A percentile compares a stretch with the other conserved stretches of the same genome.
Evolutionary conservation across 2,888 invertebrate genomes (phyloP).

Genomic region (Volucella inflata): DNA sequence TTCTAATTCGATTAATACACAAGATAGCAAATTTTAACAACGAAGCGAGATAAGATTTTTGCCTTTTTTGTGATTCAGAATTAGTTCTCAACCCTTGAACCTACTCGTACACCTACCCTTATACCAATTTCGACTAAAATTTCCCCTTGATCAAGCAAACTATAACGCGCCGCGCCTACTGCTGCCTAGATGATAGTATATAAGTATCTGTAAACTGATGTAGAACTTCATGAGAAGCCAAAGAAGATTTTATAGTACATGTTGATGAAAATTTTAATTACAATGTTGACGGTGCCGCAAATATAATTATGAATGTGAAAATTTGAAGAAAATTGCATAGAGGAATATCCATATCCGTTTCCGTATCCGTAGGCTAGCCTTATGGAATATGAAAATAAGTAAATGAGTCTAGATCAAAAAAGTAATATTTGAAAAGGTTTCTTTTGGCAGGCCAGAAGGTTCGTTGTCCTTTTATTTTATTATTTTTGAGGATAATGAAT

Average conservation of each 20-base stretch:
- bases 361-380: not conserved
- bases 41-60: slow-evolving; percentile 4
- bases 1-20: slow-evolving; percentile 25
- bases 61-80: not conserved
- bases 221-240: no score
- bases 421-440: not conserved
- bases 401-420: slow-evolving; percentile 9
- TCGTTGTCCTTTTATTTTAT: not conserved
- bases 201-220: not conserved
- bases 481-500: not conserved
- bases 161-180: slow-evolving; percentile 1
- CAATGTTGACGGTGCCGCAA: not conserved
- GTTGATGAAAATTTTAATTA: slow-evolving; percentile 7
- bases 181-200: not conserved
- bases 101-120: slow-evolving; percentile 7
- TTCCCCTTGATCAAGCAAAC: slow-evolving; percentile 10
- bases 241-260: not conserved
- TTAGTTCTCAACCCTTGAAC: not conserved
- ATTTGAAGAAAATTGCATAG: no score
- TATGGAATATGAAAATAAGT: not conserved
- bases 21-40: slow-evolving; percentile 28
- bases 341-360: not conserved
- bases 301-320: slow-evolving; percentile 8
- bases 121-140: not conserved
- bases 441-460: not conserved